Evolutionary conservation across 1,140 invertebrate genomes (phyloP).

Genomic region (Neodiprion lecontei): DNA sequence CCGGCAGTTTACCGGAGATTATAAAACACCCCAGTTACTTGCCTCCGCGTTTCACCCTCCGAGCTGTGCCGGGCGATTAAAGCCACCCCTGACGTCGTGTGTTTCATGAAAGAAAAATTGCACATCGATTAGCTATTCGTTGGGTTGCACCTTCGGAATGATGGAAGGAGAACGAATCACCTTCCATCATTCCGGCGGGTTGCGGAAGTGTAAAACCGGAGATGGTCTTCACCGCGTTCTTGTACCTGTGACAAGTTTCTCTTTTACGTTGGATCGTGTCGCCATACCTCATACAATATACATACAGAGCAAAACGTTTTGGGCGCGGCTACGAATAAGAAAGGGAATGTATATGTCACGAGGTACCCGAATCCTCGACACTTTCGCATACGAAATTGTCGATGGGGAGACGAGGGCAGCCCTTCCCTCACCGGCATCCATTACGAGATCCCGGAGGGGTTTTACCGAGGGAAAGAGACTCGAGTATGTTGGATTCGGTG

Average conservation of each 20-base stretch:
- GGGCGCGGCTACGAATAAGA: not conserved
- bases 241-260: too few relatives aligned
- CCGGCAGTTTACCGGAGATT: slow-evolving; percentile 1
- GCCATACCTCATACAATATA: too few relatives aligned
- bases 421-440: not conserved
- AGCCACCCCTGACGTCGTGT: not conserved
- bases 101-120: not conserved
- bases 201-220: too few relatives aligned
- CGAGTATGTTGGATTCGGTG: not conserved
- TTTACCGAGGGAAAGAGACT: not conserved
- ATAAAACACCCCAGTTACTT: not conserved
- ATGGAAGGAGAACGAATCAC: not conserved
- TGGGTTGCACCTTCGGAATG: not conserved
- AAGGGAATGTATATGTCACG: not conserved
- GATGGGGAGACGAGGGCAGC: not conserved
- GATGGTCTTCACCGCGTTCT: too few relatives aligned
- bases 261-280: too few relatives aligned
- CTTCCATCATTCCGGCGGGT: too few relatives aligned
- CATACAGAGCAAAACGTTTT: too few relatives aligned
- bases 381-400: slow-evolving; percentile 1
- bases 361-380: not conserved
- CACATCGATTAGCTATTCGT: too few relatives aligned
- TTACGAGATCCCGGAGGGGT: not conserved
- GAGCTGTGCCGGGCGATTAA: not conserved
- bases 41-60: not conserved